phyloP scores from a whole-genome alignment of 2,797 vertebrate species.

The Euthynnus affinis region DNA sequence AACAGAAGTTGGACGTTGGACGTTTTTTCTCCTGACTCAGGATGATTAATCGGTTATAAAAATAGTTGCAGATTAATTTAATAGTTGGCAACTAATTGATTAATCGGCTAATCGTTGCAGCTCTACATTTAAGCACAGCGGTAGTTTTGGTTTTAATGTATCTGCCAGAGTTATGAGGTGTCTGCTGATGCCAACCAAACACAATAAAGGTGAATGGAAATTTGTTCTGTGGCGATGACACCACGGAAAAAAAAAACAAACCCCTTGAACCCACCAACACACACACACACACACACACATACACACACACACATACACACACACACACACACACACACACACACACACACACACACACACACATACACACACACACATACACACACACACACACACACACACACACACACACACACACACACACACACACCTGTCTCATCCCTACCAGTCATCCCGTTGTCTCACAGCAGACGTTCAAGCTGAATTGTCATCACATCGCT shows the following conservation, averaged over 20 bases:
- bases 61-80: too few species aligned
- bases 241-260: not conserved
- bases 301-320: not conserved
- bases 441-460: not conserved
- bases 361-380: not conserved
- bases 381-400: not conserved
- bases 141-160: not conserved
- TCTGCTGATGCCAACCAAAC: not conserved
- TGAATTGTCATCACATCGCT: not conserved
- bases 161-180: not conserved
- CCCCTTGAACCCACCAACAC: not conserved
- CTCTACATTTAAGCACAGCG: too few species aligned
- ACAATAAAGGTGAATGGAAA: not conserved
- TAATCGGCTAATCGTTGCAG: too few species aligned
- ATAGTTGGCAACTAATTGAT: too few species aligned
- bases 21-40: too few species aligned
- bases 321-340: not conserved
- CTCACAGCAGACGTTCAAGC: slow-evolving; percentile 9
- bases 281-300: not conserved
- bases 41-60: too few species aligned
- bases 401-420: not conserved
- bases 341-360: not conserved
- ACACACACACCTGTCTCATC: not conserved
- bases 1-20: too few species aligned
- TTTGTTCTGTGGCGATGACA: not conserved